phyloP scores from a whole-genome alignment of 2,888 invertebrate species.

The Perithous albicinctus region DNA sequence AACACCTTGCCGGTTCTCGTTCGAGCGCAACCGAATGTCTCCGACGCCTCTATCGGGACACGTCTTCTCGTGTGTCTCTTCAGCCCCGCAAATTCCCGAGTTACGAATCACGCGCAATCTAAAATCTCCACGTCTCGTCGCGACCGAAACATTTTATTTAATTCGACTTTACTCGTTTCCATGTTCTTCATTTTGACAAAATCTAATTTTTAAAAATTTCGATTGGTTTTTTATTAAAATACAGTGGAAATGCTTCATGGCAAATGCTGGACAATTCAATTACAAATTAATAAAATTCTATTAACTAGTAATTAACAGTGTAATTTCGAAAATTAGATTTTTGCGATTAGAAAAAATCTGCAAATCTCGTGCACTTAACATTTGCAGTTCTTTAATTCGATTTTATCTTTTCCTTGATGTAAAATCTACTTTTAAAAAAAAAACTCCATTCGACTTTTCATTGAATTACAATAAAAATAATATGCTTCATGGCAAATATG shows the following conservation, averaged over 20 bases:
- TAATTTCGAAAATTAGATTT: neutral
- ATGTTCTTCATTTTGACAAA: too few species aligned
- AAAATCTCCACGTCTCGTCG: slow-evolving; percentile 2
- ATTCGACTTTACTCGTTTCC: neutral
- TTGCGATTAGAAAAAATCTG: too few species aligned
- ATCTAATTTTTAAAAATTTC: neutral
- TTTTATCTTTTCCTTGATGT: neutral
- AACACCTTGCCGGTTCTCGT: slow-evolving; percentile 55
- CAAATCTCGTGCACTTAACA: too few species aligned
- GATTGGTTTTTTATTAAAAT: neutral
- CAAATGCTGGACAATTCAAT: slow-evolving; percentile 28
- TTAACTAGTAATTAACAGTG: too few species aligned
- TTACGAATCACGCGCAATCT: slow-evolving; percentile 22
- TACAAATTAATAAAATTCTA: neutral
- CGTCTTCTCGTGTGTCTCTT: slow-evolving; percentile 55
- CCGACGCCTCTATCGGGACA: slow-evolving; percentile 46
- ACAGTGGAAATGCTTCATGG: slow-evolving; percentile 14
- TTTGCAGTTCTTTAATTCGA: too few species aligned
- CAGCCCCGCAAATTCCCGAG: slow-evolving; percentile 33
- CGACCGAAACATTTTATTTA: neutral
- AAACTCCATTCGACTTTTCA: neutral
- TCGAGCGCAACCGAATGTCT: slow-evolving; percentile 35
- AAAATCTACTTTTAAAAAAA: neutral
- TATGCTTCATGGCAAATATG: slow-evolving; percentile 31
- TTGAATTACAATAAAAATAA: slow-evolving; percentile 5